These are phyloP conservation scores for Pantherophis vulpinus DNA, from an alignment of 2,797 vertebrate genomes.

Conservation along the genomic window DNA sequence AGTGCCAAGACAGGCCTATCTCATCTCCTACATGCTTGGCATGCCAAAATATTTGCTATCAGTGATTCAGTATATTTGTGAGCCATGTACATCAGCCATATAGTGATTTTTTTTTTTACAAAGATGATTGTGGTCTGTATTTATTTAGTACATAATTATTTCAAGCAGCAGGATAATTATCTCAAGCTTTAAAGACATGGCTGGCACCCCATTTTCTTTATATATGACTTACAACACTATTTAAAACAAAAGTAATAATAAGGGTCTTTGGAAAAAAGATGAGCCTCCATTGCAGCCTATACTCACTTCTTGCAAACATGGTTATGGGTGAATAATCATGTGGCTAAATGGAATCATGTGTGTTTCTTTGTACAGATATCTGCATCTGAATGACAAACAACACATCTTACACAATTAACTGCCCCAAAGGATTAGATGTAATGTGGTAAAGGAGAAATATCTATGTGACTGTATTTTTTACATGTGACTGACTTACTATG, in stretches of 20 bases:
- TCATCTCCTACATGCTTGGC: not conserved
- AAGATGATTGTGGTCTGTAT: not conserved
- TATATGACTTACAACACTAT: not conserved
- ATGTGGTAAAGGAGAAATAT: not conserved
- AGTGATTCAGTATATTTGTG: not conserved
- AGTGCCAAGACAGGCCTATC: constrained; percentile 1
- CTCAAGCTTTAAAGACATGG: not conserved
- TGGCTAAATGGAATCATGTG: not conserved
- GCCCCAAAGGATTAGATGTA: not conserved
- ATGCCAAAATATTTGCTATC: not conserved
- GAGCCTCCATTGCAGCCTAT: not conserved
- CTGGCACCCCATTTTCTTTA: not conserved
- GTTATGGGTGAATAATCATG: not conserved
- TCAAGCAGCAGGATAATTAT: not conserved
- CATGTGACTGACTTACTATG: not conserved
- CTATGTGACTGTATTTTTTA: not conserved
- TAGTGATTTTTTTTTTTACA: not conserved
- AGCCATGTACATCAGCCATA: not conserved
- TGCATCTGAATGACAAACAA: not conserved
- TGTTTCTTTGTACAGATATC: not conserved
- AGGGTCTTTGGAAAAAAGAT: not conserved
- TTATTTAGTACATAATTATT: not conserved
- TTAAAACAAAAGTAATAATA: not conserved
- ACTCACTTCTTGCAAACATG: not conserved
- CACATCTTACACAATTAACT: not conserved